Conservation (phyloP, 2,888 invertebrate species). For the Idaea aversata region DNA sequence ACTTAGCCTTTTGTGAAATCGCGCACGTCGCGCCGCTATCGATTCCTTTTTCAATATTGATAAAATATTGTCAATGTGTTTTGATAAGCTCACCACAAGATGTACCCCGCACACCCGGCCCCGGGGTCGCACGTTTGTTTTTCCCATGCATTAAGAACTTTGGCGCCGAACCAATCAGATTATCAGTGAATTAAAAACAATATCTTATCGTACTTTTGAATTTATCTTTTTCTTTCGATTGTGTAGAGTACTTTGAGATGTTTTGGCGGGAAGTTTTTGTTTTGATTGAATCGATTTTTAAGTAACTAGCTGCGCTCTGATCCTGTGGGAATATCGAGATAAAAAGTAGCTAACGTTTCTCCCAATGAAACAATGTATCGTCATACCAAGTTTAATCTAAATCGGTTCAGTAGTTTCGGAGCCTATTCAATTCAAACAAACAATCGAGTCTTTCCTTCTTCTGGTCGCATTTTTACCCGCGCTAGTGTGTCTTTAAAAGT, state of each 20-base stretch:
- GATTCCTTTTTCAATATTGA: neutral
- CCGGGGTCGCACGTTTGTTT: neutral
- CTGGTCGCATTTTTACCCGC: too few species aligned
- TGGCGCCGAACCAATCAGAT: slow-evolving; percentile 22
- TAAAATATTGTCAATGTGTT: neutral
- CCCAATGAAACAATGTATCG: too few species aligned
- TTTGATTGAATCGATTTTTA: neutral
- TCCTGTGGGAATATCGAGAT: too few species aligned
- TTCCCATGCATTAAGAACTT: slow-evolving; percentile 11
- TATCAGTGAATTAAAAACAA: slow-evolving; percentile 21
- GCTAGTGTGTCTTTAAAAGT: too few species aligned
- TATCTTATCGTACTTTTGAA: slow-evolving; percentile 15
- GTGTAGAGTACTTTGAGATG: neutral
- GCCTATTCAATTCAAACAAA: too few species aligned
- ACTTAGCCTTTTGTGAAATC: neutral
- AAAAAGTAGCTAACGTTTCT: too few species aligned
- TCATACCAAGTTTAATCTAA: too few species aligned
- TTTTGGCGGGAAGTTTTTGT: neutral
- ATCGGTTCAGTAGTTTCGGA: too few species aligned
- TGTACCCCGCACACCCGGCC: neutral
- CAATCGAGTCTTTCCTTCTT: too few species aligned
- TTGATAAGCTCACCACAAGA: neutral
- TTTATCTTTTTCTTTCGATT: neutral
- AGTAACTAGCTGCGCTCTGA: neutral
- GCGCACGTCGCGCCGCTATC: neutral